Conservation (phyloP, 2,113 vertebrate genomes). For the Mesitornis unicolor region DNA sequence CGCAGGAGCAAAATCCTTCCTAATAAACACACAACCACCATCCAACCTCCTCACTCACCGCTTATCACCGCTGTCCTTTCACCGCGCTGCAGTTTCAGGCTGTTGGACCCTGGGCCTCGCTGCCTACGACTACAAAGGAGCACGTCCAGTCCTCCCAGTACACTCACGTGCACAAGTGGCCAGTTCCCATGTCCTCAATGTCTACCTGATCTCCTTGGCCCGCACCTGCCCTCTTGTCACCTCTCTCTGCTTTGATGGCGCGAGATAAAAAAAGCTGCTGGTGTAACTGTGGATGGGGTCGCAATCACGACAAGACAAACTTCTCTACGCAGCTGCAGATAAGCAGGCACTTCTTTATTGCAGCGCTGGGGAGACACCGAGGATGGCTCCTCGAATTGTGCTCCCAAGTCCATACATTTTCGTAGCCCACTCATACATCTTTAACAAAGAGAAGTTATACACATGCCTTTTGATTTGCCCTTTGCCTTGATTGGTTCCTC, state of each 20-base stretch:
- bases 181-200: background rate
- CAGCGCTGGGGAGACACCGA: too few species aligned
- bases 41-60: background rate
- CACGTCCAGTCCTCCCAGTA: background rate
- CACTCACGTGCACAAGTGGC: too few species aligned
- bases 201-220: background rate
- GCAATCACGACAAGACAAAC: too few species aligned
- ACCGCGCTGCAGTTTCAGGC: background rate
- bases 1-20: background rate
- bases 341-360: too few species aligned
- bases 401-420: too few species aligned
- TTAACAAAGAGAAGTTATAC: too few species aligned
- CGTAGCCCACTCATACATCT: too few species aligned
- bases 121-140: fast-evolving
- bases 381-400: too few species aligned
- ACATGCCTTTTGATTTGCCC: too few species aligned
- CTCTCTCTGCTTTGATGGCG: background rate
- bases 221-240: background rate
- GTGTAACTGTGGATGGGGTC: too few species aligned
- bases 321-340: too few species aligned
- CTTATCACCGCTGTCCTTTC: fast-evolving
- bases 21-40: background rate
- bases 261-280: background rate
- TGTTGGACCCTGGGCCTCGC: background rate
- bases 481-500: too few species aligned